Base-by-base conservation (phyloP, 2,113 vertebrate genomes). In the Calyptommatus sinebrachiatus region DNA sequence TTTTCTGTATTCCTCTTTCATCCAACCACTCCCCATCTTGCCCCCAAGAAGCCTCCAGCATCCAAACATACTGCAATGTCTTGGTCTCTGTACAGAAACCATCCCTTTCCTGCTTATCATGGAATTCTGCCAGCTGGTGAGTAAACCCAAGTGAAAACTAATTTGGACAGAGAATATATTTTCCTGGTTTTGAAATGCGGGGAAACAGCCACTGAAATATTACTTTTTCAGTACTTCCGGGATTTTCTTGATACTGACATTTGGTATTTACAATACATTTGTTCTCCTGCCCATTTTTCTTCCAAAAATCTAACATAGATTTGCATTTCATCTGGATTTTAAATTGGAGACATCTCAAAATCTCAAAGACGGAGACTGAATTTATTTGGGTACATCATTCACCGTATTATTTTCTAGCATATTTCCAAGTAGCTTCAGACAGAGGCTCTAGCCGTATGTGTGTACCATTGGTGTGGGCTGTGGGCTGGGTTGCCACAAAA, bases 41-140 rank as follows among this genome's bases (percentile, higher is more conserved):
- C 28, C 28, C 50, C 78, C 26, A 83, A 98, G 97, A 91, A 97
- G 96, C 86, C 95, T 98, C 24, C 97, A 97, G 80, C 97, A 98
- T 88, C 96, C 97, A 68, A 98, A 97, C 50, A 95, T 98, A 80
- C 92, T 98, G 76, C 97, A 98, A 93, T 98, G 97, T 93, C 91
- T 98, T 84, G 97, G 97, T 8, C 93, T 97, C 81, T 98, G 96
- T 86, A 97, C 93, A 73, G 97, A 98, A 88, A 97, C 86, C n/a
- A 91, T 97, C 79, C 97, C 97, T 20, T 97, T 95, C 85, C 94
- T 98, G 67, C 93, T 98, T 76, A 96, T 98, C 45, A 98, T 98
- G 97, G 97, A 98, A 91, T 98, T 98, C 88, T 98, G 97, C 88
- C 97, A 97, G 62, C 93, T 98, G 96, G 97, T 98, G 85, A 96